Conservation (phyloP, 2,888 invertebrate genomes). For the Ferrisia virgata region DNA sequence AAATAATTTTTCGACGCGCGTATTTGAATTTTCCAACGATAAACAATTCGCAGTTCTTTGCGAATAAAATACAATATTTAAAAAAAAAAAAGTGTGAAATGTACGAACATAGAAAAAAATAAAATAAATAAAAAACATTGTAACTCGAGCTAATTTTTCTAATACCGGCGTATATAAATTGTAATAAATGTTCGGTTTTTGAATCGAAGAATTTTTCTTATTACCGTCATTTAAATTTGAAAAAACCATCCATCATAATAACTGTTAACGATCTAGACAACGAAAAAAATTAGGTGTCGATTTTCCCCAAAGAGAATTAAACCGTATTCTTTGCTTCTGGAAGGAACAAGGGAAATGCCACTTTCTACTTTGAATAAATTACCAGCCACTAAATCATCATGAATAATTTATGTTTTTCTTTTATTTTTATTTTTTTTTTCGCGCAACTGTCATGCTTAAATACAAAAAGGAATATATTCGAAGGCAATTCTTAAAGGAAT, state of each 20-base stretch:
- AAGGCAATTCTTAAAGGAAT: background rate
- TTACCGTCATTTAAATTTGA: background rate
- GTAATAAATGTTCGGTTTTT: background rate
- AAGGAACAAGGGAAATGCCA: background rate
- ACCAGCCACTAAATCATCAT: background rate
- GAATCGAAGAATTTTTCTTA: background rate
- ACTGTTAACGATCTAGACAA: background rate
- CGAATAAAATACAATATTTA: no score
- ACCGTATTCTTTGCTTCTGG: background rate
- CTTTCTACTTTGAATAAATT: constrained; percentile 6
- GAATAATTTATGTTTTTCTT: constrained; percentile 10
- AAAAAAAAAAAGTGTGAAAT: no score
- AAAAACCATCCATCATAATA: constrained; percentile 14
- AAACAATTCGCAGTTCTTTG: no score
- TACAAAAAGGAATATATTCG: background rate
- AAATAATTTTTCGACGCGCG: no score
- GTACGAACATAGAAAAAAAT: background rate
- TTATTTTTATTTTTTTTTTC: background rate
- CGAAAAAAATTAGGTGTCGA: constrained; percentile 11
- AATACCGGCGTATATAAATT: background rate
- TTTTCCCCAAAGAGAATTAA: background rate
- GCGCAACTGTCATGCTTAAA: background rate
- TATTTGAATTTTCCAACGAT: no score
- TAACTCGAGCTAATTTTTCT: background rate
- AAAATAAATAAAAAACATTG: background rate